Base-by-base conservation (phyloP, 2,113 vertebrate species). In the Myodes glareolus region DNA sequence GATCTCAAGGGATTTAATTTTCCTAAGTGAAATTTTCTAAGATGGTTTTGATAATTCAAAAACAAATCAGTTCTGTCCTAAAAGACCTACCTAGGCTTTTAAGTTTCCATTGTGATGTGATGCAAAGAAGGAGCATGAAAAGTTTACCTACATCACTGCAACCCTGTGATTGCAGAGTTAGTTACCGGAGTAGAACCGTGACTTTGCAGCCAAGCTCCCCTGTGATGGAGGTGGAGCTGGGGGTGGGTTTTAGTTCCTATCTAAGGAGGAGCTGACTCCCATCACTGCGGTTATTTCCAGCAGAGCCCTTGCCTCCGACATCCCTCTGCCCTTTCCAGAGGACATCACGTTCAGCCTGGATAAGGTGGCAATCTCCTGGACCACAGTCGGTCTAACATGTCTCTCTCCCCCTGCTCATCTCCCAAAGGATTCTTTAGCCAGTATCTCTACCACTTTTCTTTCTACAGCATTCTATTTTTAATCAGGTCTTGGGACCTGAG, bases 1-100 rank as follows among this genome's bases (percentile, higher is more conserved):
- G 47, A 47, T 61, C 93, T 93, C 78, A 27, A 76, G 63, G 29
- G 92, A 70, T 63, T 92, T 63, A 4, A 19, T 36, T 91, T 88
- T 90, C 52, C 82, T 92, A 16, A 65, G 14, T 85, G 31, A 65
- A 65, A 31, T 31, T 82, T 42, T n/a, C 52, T 86, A 7, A 31
- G 85, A 72, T 50, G 8, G 23, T 68, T 67, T 63, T 55, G 42
- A 72, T 39, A 25, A 45, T 76, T 12, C 73, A 77, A 73, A 82
- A 81, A 13, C 81, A 95, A 68, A 33, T 11, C 29, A 29, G 12
- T 31, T 50, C 55, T 75, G 21, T 61, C 39, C 78, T 50, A 13
- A 52, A 85, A 92, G 42, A 65, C 70, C 61, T 2, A 76, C 19
- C 21, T 55, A 47, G 13, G 29, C 19, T 76, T 76, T 94, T 87